Conservation (phyloP, 1,140 invertebrate species). For the Bradysia coprophila region DNA sequence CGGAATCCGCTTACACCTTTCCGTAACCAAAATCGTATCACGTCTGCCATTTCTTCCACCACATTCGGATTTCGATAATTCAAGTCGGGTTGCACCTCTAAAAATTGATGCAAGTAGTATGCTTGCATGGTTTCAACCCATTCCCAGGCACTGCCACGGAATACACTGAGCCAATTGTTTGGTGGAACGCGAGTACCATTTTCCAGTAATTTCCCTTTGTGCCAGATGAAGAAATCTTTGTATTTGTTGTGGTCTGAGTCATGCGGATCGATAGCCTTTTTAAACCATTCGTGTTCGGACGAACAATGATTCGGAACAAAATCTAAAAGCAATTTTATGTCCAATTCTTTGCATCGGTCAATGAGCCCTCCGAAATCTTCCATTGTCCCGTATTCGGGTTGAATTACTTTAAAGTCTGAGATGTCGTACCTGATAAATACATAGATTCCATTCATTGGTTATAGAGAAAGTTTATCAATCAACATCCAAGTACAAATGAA, state of each 20-base stretch:
- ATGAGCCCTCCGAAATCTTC: slow-evolving; percentile 42
- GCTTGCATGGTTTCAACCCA: slow-evolving; percentile 33
- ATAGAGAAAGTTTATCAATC: too few species aligned
- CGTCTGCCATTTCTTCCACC: slow-evolving; percentile 22
- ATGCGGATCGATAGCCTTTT: slow-evolving; percentile 31
- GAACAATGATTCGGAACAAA: slow-evolving; percentile 50
- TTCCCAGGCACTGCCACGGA: slow-evolving; percentile 38
- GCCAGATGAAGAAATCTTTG: slow-evolving; percentile 51
- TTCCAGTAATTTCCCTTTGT: slow-evolving; percentile 29
- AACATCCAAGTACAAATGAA: too few species aligned
- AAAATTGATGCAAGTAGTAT: slow-evolving; percentile 31
- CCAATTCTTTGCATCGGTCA: slow-evolving; percentile 26
- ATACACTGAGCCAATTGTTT: slow-evolving; percentile 44
- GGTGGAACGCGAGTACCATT: slow-evolving; percentile 29
- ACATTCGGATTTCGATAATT: slow-evolving; percentile 28
- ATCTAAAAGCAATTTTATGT: slow-evolving; percentile 35
- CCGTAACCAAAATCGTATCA: neutral
- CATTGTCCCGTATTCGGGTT: slow-evolving; percentile 45
- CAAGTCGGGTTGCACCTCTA: slow-evolving; percentile 26
- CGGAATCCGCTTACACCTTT: slow-evolving; percentile 7
- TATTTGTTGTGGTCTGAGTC: slow-evolving; percentile 42
- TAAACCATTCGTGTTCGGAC: slow-evolving; percentile 52
- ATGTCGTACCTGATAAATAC: too few species aligned
- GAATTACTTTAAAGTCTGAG: slow-evolving; percentile 43
- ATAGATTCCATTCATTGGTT: too few species aligned